phyloP scores from a whole-genome alignment of 2,797 vertebrate species.

The Heteromormyrus szaboi region DNA sequence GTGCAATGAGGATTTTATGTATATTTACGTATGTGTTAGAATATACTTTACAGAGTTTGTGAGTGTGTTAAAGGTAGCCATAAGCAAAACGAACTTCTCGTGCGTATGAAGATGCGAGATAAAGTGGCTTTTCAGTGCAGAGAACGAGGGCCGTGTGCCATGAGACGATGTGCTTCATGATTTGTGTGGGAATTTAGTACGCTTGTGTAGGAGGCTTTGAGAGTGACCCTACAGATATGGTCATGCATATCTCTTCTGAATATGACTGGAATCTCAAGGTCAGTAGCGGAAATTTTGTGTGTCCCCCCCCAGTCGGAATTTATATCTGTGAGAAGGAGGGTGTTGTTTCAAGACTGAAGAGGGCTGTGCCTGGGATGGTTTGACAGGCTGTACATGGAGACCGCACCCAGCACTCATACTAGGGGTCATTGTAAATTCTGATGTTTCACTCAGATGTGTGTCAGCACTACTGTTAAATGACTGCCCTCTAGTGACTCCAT shows the following conservation, averaged over 20 bases:
- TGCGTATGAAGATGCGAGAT: neutral
- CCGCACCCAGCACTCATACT: neutral
- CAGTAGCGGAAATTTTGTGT: neutral
- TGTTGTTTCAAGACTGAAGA: neutral
- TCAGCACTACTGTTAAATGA: no score
- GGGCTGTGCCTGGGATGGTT: neutral
- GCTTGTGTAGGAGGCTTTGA: neutral
- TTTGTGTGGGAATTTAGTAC: neutral
- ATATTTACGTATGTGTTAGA: neutral
- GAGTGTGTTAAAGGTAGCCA: neutral
- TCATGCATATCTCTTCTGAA: neutral
- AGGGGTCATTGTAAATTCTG: neutral
- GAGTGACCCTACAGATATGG: neutral
- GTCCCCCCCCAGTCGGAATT: neutral
- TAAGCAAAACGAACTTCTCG: neutral
- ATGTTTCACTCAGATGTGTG: neutral
- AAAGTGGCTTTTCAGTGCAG: neutral
- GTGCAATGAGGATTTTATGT: neutral
- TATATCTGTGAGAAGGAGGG: neutral
- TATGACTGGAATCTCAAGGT: neutral
- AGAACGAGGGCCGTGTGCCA: neutral
- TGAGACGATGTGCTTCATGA: neutral
- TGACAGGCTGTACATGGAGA: neutral
- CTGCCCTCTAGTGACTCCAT: conserved; percentile 17
- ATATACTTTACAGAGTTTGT: neutral